Evolutionary conservation across 2,113 vertebrate species (phyloP).

Genomic region (Glaucidium brasilianum): DNA sequence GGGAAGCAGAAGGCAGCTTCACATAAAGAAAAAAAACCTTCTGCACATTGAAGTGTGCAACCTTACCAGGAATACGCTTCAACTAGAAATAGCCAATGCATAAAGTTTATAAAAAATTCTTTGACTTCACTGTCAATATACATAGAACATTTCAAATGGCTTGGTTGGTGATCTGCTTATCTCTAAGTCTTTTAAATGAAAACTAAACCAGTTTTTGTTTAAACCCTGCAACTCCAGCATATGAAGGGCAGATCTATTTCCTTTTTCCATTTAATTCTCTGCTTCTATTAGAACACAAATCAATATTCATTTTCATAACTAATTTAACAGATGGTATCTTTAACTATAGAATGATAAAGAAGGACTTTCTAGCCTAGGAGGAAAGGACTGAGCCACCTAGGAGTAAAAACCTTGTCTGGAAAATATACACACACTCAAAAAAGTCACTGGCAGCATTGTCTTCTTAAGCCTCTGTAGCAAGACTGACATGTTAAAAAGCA

Average conservation of each 20-base stretch:
- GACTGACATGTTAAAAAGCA: background rate
- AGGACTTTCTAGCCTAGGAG: background rate
- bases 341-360: background rate
- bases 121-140: background rate
- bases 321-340: background rate
- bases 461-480: background rate
- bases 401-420: background rate
- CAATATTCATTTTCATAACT: background rate
- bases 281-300: background rate
- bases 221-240: background rate
- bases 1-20: background rate
- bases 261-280: background rate
- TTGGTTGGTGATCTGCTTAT: background rate
- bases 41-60: background rate
- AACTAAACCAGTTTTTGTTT: background rate
- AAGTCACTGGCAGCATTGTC: background rate
- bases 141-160: background rate
- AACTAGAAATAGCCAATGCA: background rate
- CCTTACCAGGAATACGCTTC: background rate
- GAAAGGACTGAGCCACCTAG: background rate
- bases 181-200: background rate
- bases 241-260: background rate
- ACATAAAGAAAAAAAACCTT: background rate
- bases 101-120: background rate
- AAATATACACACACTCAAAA: background rate